These are phyloP conservation scores for Rhinatrema bivittatum DNA, from an alignment of 2,797 vertebrate genomes.

Conservation along the genomic window DNA sequence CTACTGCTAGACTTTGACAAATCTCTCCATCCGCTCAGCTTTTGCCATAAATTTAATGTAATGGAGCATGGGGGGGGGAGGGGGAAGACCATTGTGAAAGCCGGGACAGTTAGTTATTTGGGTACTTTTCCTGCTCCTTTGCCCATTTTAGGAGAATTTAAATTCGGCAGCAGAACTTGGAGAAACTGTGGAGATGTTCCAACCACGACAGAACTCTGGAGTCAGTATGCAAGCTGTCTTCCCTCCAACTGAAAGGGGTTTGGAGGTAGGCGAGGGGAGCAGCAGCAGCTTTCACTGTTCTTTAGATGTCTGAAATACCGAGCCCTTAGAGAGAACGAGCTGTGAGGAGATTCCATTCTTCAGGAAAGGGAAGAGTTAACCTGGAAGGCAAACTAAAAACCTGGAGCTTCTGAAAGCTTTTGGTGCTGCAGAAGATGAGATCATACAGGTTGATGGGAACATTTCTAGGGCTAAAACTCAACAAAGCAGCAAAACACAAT, in stretches of 20 bases:
- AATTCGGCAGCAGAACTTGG: conserved; percentile 49
- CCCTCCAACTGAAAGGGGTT: conserved; percentile 55
- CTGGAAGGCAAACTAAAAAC: conserved; percentile 53
- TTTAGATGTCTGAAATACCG: conserved; percentile 60
- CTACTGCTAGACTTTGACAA: conserved; percentile 10
- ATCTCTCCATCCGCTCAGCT: conserved; percentile 12
- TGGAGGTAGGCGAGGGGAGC: conserved; percentile 29
- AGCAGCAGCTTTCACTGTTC: conserved; percentile 47
- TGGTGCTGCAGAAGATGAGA: conserved; percentile 29
- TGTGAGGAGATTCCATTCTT: conserved; percentile 56
- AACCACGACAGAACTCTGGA: conserved; percentile 40
- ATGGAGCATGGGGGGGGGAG: neutral
- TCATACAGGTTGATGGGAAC: conserved; percentile 38
- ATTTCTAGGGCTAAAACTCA: conserved; percentile 35
- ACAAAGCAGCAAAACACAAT: too few relatives aligned
- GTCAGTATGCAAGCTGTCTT: conserved; percentile 47
- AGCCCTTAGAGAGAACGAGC: conserved; percentile 46
- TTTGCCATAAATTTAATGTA: conserved; percentile 12
- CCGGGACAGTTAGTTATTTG: conserved; percentile 9
- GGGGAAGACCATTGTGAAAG: conserved; percentile 8
- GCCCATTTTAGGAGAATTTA: conserved; percentile 51
- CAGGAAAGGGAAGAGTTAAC: conserved; percentile 59
- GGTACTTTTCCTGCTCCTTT: conserved; percentile 36
- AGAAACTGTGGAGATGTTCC: conserved; percentile 50
- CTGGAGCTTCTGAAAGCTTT: conserved; percentile 40